Evolutionary conservation across 1,140 invertebrate species (phyloP), one percentile per base, ranked within the genome.

Genomic region (Eumaeus atala): DNA sequence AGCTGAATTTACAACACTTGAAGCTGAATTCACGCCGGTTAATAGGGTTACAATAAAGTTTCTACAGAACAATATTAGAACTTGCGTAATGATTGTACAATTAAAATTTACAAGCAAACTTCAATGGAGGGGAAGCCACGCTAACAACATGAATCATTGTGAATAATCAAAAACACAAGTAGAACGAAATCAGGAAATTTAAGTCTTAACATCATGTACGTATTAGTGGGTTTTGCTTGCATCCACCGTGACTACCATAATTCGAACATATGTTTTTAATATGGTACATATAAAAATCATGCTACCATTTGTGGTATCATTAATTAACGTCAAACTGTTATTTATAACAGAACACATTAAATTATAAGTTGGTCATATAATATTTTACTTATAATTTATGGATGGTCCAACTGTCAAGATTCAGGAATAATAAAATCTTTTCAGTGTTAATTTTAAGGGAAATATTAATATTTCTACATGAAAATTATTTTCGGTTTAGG

Each of bases 401-500:
- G 21, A 28, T 28, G 2, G 21, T 2, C 21, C 21, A 6, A 28
- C 6, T 28, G 21, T 28, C 21, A 28, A 28, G 21, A 28, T 28
- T 6, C 21, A 6, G 21, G 21, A 28, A 28, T 28, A 2, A 28
- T 28, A 28, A 2, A 28, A 28, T 28, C 21, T 28, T 28, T 28
- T 6, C 6, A 2, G 21, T 28, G 21, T 28, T 28, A 28, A 28
- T 28, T 28, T 28, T 2, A 28, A 28, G 40, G 16, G 40, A 17
- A 44, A 44, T 16, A 16, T 16, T 44, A 44, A 17, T 44, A 44
- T 40, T n/a, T n/a, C n/a, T 14, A 40, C 38, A 16, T 9, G 40
- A 9, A 44, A 44, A 44, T 44, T 44, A 12, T 44, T 44, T 44
- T 44, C 9, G 14, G 54, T 37, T 50, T 54, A 59, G 51, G 51